Evolutionary conservation across 1,140 invertebrate species (phyloP), one percentile per base, ranked within the genome.

Genomic region (Bombus waltoni): DNA sequence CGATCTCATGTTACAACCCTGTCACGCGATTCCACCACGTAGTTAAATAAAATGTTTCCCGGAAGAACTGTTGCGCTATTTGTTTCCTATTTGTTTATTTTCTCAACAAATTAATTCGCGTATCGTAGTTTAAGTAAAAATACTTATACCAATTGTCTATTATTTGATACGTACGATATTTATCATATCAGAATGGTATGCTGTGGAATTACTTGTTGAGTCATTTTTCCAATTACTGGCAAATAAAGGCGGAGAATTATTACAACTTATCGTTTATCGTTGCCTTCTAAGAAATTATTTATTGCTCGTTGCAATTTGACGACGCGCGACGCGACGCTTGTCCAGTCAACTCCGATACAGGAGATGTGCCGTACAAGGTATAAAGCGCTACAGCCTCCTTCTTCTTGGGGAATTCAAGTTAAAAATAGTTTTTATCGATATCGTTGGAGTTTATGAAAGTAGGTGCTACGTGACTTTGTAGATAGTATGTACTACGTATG

Each of bases 1-100:
- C 80, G 80, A 81, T 81, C 70, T 81, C 70, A 35, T 13, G 80
- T 81, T 81, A 81, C 70, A 81, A 73, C n/a, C 53, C 53, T 74
- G 53, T 81, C 80, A 81, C 80, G 80, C 80, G 80, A 81, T 62
- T 73, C 70, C 18, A n/a, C n/a, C 22, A 22, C 38, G 11, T 38
- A 38, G 13, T 72, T 59, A 74, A 62, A 62, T 32, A 59, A 81
- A 73, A 38, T 53, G 32, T 53, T 73, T 28, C 40, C 6, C 35
- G 11, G 40, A 73, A 28, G 40, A 44, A 62, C 47, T 22, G 6
- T 28, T 32, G 22, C 25, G 22, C 25, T 40, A 35, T 66, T 66
- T 25, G 25, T 65, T 35, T 35, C 11, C 22, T 15, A 8, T 32
- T 32, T 32, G 4, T 79, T 78, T 32, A 32, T 28, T 4, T 22